Conservation (phyloP, 2,797 vertebrate species). For the Aeoliscus strigatus region DNA sequence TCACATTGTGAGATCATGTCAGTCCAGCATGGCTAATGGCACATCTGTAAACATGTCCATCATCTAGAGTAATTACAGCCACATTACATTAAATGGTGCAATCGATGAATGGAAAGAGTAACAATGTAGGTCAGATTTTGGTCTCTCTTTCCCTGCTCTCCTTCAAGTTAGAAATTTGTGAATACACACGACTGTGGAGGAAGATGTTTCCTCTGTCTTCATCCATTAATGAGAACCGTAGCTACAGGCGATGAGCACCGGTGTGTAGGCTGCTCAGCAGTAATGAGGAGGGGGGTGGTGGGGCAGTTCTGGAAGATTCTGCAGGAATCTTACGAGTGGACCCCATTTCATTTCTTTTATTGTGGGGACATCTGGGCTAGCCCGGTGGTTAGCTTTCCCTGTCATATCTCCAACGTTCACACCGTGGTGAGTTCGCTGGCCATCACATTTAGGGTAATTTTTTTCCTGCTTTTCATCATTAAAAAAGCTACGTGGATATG, state of each 20-base stretch:
- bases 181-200: neutral
- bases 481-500: constrained; percentile 5
- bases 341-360: constrained; percentile 59
- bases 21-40: no score
- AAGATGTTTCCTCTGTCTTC: constrained; percentile 3
- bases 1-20: no score
- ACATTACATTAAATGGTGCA: no score
- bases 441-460: constrained; percentile 14
- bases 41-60: constrained; percentile 1
- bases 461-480: constrained; percentile 12
- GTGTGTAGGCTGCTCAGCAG: constrained; percentile 33
- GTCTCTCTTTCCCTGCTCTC: no score
- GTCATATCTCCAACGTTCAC: constrained; percentile 41
- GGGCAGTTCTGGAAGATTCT: constrained; percentile 71
- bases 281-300: constrained; percentile 56
- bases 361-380: constrained; percentile 51
- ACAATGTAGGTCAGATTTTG: constrained; percentile 8
- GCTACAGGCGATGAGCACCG: constrained; percentile 33
- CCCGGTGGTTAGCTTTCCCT: constrained; percentile 43
- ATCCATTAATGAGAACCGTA: constrained; percentile 9
- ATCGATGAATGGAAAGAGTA: constrained; percentile 1
- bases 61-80: no score
- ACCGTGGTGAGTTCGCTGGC: constrained; percentile 58
- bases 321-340: constrained; percentile 60
- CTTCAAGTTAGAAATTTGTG: neutral